Percentiles rank a stretch among this genome's conserved stretches.
Conservation (phyloP, 2,888 invertebrate genomes). For the Cerceris ruficornis region DNA sequence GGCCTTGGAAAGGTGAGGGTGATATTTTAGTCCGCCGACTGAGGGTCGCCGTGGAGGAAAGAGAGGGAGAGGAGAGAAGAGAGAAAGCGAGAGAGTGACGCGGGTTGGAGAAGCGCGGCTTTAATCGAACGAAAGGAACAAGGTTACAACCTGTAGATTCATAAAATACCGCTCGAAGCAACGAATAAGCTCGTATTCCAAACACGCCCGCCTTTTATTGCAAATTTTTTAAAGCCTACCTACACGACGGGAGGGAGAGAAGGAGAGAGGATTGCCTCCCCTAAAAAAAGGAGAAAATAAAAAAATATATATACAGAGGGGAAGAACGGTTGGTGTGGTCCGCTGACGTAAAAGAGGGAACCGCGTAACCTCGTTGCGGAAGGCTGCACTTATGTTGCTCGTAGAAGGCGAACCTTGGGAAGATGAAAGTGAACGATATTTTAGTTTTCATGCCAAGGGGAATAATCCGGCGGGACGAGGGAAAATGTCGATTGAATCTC, state of each 20-base stretch:
- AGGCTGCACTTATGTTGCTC: conserved; percentile 31
- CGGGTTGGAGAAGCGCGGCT: background rate
- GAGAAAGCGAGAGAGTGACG: too few species aligned
- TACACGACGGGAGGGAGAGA: conserved; percentile 3
- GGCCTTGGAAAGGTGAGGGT: conserved; percentile 44
- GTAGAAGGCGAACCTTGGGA: conserved; percentile 23
- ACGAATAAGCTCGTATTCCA: conserved; percentile 11
- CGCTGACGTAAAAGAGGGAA: conserved; percentile 2
- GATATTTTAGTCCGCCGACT: conserved; percentile 52
- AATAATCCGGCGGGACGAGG: conserved; percentile 7
- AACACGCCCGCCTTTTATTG: conserved; percentile 35
- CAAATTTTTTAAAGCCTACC: conserved; percentile 46
- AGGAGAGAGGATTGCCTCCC: background rate
- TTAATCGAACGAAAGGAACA: conserved; percentile 61
- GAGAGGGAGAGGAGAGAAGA: background rate
- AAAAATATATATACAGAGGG: conserved; percentile 19
- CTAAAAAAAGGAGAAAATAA: conserved; percentile 5
- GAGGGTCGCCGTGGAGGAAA: conserved; percentile 16
- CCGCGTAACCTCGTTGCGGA: conserved; percentile 52
- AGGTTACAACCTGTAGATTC: conserved; percentile 64
- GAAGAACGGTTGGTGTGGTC: background rate
- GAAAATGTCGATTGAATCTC: conserved; percentile 32
- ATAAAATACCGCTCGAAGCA: conserved; percentile 48
- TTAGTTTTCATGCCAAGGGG: conserved; percentile 15
- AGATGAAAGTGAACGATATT: conserved; percentile 50